Conservation (phyloP, 2,888 invertebrate genomes). For the Sarcophaga variegata region DNA sequence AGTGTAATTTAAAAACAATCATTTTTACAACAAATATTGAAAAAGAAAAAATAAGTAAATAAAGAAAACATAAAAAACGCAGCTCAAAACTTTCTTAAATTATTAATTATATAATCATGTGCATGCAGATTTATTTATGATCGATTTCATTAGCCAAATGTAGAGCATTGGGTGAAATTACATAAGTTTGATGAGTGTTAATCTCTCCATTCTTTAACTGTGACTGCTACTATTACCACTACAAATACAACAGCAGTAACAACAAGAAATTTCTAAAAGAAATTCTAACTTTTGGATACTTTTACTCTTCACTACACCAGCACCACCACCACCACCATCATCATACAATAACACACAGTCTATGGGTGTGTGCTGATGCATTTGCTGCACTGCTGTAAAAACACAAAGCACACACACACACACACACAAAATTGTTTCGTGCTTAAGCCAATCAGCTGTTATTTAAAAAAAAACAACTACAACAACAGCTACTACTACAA, state of each 20-base stretch:
- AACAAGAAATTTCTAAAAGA: conserved; percentile 26
- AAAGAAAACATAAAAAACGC: no score
- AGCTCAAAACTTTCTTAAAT: no score
- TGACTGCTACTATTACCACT: neutral
- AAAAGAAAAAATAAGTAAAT: neutral
- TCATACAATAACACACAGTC: neutral
- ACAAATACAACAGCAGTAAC: conserved; percentile 7
- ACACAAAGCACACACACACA: neutral
- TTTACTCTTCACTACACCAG: neutral
- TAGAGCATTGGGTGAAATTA: conserved; percentile 8
- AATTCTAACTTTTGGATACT: conserved; percentile 25
- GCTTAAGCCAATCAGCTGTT: conserved; percentile 49
- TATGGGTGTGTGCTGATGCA: conserved; percentile 11
- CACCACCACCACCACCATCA: no score
- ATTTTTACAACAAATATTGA: conserved; percentile 3
- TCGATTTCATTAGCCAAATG: no score
- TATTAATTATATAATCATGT: neutral
- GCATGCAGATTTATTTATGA: neutral
- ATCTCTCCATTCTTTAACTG: conserved; percentile 3
- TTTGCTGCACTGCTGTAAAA: conserved; percentile 18
- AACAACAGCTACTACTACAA: conserved; percentile 3
- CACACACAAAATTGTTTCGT: conserved; percentile 6
- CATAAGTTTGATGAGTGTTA: conserved; percentile 28
- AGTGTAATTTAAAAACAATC: conserved; percentile 38
- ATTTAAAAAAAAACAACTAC: neutral